These are phyloP conservation scores for Miichthys miiuy DNA, from an alignment of 2,797 vertebrate genomes.

Conservation along the genomic window DNA sequence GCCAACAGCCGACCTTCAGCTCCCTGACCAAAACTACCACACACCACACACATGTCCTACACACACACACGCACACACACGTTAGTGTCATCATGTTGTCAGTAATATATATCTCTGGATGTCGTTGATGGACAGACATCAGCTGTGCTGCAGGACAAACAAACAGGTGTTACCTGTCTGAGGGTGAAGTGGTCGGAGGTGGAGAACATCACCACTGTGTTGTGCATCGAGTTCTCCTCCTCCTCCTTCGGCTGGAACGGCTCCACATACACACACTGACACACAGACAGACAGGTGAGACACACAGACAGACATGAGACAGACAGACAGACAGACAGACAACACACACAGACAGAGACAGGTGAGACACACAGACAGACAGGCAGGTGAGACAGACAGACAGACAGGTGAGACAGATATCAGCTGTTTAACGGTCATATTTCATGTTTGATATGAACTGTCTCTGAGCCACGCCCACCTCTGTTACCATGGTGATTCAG, in stretches of 20 bases:
- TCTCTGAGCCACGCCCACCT: neutral
- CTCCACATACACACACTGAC: slow-evolving; percentile 80
- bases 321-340: no score
- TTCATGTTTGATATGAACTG: no score
- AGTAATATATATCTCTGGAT: no score
- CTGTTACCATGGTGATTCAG: neutral
- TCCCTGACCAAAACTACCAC: slow-evolving; percentile 96
- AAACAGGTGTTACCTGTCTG: slow-evolving; percentile 87
- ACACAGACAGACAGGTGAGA: no score
- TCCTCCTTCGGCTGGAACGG: slow-evolving; percentile 91
- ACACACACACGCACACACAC: slow-evolving; percentile 8
- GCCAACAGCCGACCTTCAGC: slow-evolving; percentile 93
- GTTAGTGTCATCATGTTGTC: no score
- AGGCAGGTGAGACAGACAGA: no score
- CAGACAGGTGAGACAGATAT: neutral
- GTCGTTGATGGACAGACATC: no score
- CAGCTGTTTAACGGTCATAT: no score
- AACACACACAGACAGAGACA: no score
- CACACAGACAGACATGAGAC: no score
- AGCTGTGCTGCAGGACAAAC: no score
- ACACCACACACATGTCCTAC: slow-evolving; percentile 98
- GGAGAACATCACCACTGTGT: slow-evolving; percentile 97
- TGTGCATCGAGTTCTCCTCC: slow-evolving; percentile 98
- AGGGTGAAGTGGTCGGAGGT: slow-evolving; percentile 95
- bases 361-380: no score